Percentiles rank a stretch among this genome's conserved stretches.
phyloP scores from a whole-genome alignment of 2,113 vertebrate genomes.

The Diphyllodes magnificus region DNA sequence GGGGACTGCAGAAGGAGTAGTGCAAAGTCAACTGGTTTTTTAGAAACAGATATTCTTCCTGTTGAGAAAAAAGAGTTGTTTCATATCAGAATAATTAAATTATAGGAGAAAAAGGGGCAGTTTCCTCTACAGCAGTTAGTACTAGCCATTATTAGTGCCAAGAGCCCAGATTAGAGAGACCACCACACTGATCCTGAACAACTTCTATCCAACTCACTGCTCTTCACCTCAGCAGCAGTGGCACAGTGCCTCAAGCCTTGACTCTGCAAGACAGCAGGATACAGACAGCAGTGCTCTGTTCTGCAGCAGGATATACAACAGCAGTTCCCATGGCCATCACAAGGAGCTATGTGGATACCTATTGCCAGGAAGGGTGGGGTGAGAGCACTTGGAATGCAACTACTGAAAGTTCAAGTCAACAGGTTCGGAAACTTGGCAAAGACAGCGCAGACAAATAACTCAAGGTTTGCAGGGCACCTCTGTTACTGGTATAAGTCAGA shows the following conservation, averaged over 20 bases:
- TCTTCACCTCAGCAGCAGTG: not conserved
- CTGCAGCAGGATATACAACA: not conserved
- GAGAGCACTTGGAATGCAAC: not conserved
- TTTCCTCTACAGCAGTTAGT: not conserved
- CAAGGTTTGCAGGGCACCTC: constrained; percentile 4
- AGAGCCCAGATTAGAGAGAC: not conserved
- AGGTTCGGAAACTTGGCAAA: constrained; percentile 34
- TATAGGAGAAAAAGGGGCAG: not conserved
- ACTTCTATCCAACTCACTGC: not conserved
- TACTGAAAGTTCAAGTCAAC: constrained; percentile 42
- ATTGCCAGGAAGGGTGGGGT: constrained; percentile 15
- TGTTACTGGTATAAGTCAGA: not conserved
- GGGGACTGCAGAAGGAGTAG: not conserved
- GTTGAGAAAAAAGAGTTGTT: not conserved
- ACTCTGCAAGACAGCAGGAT: not conserved
- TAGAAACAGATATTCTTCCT: not conserved
- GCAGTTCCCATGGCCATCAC: not conserved
- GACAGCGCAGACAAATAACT: not conserved
- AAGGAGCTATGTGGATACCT: not conserved
- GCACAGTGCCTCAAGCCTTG: not conserved
- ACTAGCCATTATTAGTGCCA: not conserved
- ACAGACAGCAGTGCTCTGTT: not conserved
- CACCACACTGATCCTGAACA: not conserved
- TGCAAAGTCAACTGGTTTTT: not conserved
- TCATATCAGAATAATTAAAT: not conserved